Evolutionary conservation across 2,797 vertebrate genomes (phyloP).

Genomic region (Okamejei kenojei): DNA sequence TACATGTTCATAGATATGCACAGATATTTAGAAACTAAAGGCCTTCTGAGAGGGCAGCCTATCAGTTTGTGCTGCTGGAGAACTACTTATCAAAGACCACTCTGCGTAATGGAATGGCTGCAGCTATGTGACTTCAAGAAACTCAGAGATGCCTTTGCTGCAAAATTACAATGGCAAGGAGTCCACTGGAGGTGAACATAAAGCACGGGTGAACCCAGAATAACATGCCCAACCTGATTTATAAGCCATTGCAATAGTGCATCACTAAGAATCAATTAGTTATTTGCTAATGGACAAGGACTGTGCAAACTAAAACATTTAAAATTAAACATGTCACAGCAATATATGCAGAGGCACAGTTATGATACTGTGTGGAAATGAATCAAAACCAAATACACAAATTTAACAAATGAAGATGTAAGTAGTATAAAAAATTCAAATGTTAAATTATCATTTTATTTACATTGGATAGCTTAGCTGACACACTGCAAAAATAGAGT

Average conservation of each 20-base stretch:
- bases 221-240: not conserved
- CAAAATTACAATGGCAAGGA: no score
- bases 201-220: no score
- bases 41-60: no score
- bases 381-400: not conserved
- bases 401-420: not conserved
- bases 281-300: not conserved
- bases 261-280: not conserved
- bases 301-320: not conserved
- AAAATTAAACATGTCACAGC: not conserved
- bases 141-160: no score
- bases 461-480: not conserved
- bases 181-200: no score
- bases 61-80: no score
- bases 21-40: no score
- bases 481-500: not conserved
- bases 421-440: not conserved
- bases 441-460: not conserved
- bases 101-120: no score
- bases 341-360: not conserved
- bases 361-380: not conserved
- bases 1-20: no score
- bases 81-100: no score
- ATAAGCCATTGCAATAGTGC: not conserved
- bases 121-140: no score